A percentile compares a stretch with the other conserved stretches of the same genome.
Conservation (phyloP, 2,797 vertebrate species). For the Capromys pilorides region DNA sequence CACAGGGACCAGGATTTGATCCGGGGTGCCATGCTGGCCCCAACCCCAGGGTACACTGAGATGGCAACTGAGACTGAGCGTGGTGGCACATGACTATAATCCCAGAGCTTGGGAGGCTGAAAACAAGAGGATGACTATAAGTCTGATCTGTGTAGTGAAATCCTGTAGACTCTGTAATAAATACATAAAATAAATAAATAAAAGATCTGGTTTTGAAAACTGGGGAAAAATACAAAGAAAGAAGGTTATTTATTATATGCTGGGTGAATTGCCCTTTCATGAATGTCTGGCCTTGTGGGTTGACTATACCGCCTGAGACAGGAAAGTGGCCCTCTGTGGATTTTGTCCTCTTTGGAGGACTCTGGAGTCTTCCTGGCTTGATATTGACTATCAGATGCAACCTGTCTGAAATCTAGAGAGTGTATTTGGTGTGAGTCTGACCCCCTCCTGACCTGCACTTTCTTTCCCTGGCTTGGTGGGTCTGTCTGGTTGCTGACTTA, state of each 20-base stretch:
- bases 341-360: neutral
- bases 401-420: neutral
- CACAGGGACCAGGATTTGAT: too few species aligned
- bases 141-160: too few species aligned
- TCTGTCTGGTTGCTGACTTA: neutral
- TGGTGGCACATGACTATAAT: too few species aligned
- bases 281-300: neutral
- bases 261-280: constrained; percentile 9
- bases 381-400: neutral
- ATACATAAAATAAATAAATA: too few species aligned
- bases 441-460: neutral
- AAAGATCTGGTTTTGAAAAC: neutral
- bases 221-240: neutral
- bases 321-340: neutral
- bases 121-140: too few species aligned
- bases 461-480: neutral
- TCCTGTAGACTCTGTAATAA: too few species aligned
- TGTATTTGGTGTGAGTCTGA: neutral
- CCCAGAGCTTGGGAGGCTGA: too few species aligned
- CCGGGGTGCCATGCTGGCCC: too few species aligned
- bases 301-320: neutral
- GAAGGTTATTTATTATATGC: constrained; percentile 36
- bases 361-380: neutral
- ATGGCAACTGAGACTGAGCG: too few species aligned
- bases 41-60: too few species aligned